A percentile compares a stretch with the other conserved stretches of the same genome.
phyloP scores from a whole-genome alignment of 2,888 invertebrate species.

The Lasioglossum pauxillum region DNA sequence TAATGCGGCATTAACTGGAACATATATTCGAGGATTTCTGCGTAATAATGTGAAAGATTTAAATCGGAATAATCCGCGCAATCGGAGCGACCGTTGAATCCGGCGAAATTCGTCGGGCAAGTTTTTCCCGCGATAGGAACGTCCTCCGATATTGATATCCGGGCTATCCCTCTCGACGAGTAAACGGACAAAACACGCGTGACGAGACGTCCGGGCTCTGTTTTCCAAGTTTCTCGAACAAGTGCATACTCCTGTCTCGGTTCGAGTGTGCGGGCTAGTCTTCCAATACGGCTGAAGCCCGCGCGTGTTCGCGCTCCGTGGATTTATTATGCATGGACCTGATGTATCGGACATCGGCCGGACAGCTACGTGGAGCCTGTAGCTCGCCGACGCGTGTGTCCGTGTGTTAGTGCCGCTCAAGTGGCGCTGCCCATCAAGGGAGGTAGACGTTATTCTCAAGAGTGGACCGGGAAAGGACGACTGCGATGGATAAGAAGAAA shows the following conservation, averaged over 20 bases:
- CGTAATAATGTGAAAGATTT: neutral
- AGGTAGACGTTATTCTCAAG: slow-evolving; percentile 74
- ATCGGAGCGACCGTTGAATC: neutral
- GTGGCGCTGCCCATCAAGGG: slow-evolving; percentile 65
- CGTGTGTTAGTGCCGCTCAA: slow-evolving; percentile 57
- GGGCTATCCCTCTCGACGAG: slow-evolving; percentile 66
- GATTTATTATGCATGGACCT: slow-evolving; percentile 83
- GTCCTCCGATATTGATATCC: slow-evolving; percentile 80
- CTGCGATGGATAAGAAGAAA: slow-evolving; percentile 72
- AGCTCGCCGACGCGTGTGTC: neutral
- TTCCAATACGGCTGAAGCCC: slow-evolving; percentile 42
- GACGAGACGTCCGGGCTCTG: slow-evolving; percentile 41
- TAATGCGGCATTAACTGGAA: too few species aligned
- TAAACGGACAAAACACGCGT: slow-evolving; percentile 41
- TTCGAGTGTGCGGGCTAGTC: slow-evolving; percentile 22
- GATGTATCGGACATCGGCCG: slow-evolving; percentile 82
- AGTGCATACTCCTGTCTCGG: slow-evolving; percentile 60
- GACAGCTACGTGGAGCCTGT: slow-evolving; percentile 42
- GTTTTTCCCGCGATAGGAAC: slow-evolving; percentile 68
- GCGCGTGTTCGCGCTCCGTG: slow-evolving; percentile 62
- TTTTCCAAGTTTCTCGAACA: slow-evolving; percentile 68
- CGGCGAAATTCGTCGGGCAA: slow-evolving; percentile 75
- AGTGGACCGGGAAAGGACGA: slow-evolving; percentile 77
- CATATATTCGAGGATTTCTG: neutral
- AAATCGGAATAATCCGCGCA: too few species aligned